Evolutionary conservation across 2,888 invertebrate species (phyloP).

Genomic region (Cosmorhoe ocellata): DNA sequence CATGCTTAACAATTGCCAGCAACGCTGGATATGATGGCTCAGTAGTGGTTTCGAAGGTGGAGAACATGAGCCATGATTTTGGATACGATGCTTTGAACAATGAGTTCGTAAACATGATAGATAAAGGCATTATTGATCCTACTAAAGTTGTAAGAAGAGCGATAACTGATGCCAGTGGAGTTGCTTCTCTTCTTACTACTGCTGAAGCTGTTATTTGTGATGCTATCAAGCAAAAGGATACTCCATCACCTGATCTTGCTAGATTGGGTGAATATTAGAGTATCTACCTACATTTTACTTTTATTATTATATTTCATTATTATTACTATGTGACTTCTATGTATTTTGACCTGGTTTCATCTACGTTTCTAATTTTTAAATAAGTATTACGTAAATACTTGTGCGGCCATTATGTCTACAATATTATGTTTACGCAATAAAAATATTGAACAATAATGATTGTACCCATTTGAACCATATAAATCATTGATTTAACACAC

Average conservation of each 20-base stretch:
- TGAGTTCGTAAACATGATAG: constrained; percentile 94
- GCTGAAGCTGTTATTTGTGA: constrained; percentile 98
- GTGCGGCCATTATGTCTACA: too few relatives aligned
- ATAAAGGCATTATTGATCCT: constrained; percentile 96
- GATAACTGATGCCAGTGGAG: constrained; percentile 67
- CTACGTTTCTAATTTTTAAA: too few relatives aligned
- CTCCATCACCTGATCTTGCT: constrained; percentile 19
- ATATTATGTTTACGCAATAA: too few relatives aligned
- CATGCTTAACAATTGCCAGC: constrained; percentile 92
- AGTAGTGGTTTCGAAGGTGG: constrained; percentile 94
- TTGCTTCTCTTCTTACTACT: constrained; percentile 83
- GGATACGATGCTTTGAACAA: constrained; percentile 96
- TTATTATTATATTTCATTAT: too few relatives aligned
- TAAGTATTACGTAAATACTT: too few relatives aligned
- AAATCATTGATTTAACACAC: too few relatives aligned
- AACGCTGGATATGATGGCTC: constrained; percentile 96
- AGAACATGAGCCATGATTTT: constrained; percentile 85
- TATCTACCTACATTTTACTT: too few relatives aligned
- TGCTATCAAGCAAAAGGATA: constrained; percentile 42
- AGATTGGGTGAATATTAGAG: constrained; percentile 25
- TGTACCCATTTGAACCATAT: too few relatives aligned
- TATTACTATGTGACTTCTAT: too few relatives aligned
- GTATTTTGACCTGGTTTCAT: too few relatives aligned
- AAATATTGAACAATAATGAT: too few relatives aligned
- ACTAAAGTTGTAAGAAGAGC: constrained; percentile 86